Base-by-base conservation (phyloP, 2,888 invertebrate genomes). In the Drosophila rellima region DNA sequence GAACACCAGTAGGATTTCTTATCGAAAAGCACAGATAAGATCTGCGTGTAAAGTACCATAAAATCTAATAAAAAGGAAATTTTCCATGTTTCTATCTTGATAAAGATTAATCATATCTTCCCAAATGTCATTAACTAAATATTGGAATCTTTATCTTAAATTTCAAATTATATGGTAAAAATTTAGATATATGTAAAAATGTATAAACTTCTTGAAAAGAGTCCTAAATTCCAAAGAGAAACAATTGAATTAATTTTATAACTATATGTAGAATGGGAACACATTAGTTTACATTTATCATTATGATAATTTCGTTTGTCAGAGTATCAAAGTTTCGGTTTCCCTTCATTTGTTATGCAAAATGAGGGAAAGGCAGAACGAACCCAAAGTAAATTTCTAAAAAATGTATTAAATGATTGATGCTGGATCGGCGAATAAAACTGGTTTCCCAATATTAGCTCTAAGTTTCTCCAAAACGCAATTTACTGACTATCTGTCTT, bases 321-420 rank as follows among this genome's bases (percentile, higher is more conserved):
- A 65, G 66, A 15, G 45, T 44, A 42, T 48, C 4, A 11, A 33
- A 26, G 40, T 17, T n/a, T 44, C 50, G 70, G 47, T 23, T 50
- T 52, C 11, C 4, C 40, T 17, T 35, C n/a, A 66, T 59, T 70
- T 59, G 29, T 2, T 33, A 62, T 67, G 76, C 80, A 62, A 70
- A 77, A 17, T 15, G 23, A 51, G 67, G 37, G 80, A 77, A 75
- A 77, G 80, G 70, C 63, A 59, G 47, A 70, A 60, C 37, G 37
- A 61, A 23, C 23, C 13, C 8, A 50, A 57, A 40, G 17, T 11
- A 37, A 59, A 51, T 69, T 65, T 70, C 65, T 75, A 61, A 35
- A 48, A 48, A 52, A 64, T 45, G 57, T n/a, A 35, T 11, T 18
- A 5, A 60, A 45, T 62, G 76, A 60, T 75, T 51, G 64, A 75